These are phyloP conservation scores for Yponomeuta cagnagella DNA, from an alignment of 2,888 invertebrate species.

Conservation along the genomic window DNA sequence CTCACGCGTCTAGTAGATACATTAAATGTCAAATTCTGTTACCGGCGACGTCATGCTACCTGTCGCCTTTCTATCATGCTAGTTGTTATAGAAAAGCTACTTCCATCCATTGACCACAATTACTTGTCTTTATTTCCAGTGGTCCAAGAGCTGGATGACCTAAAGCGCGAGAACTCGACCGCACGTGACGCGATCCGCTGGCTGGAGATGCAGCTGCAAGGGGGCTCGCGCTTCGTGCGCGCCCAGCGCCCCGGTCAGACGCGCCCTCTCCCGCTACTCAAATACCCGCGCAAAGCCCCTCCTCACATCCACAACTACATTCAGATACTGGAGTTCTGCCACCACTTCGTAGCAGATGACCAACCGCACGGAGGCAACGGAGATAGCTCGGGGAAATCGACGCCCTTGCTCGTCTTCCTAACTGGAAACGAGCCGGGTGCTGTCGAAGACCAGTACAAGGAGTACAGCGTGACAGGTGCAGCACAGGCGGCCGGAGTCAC, in stretches of 20 bases:
- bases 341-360: constrained; percentile 78
- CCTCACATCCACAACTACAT: constrained; percentile 80
- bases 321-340: constrained; percentile 89
- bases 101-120: too few species aligned
- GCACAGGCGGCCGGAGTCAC: constrained; percentile 88
- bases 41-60: too few species aligned
- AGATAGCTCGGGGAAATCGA: constrained; percentile 52
- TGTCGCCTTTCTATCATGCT: too few species aligned
- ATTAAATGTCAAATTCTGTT: too few species aligned
- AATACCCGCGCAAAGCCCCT: constrained; percentile 61
- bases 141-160: constrained; percentile 89
- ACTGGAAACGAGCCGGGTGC: constrained; percentile 75
- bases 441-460: constrained; percentile 68
- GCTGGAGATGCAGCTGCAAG: constrained; percentile 90
- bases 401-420: constrained; percentile 83
- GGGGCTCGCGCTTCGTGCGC: constrained; percentile 90
- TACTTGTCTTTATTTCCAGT: constrained; percentile 72
- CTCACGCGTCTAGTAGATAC: too few species aligned
- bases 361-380: constrained; percentile 52
- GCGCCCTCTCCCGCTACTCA: constrained; percentile 78
- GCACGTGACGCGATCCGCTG: constrained; percentile 95
- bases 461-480: constrained; percentile 85
- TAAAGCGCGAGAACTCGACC: constrained; percentile 88
- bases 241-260: constrained; percentile 91
- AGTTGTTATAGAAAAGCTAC: too few species aligned